These are phyloP conservation scores for Resseliella maxima DNA, from an alignment of 2,888 invertebrate species.

Conservation along the genomic window DNA sequence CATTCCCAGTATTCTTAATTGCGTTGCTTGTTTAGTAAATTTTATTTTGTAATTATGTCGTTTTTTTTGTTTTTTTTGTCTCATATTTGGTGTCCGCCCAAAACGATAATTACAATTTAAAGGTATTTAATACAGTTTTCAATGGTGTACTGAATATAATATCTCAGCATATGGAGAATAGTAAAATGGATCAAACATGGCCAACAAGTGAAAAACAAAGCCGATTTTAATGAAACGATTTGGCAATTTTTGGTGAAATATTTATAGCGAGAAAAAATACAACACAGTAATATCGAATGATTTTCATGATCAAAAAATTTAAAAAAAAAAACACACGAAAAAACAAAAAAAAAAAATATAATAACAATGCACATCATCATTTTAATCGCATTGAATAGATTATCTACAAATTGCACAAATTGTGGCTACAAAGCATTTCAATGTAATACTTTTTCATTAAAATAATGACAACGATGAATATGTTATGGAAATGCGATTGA, in stretches of 20 bases:
- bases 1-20: no score
- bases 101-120: constrained; percentile 33
- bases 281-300: not conserved
- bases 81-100: not conserved
- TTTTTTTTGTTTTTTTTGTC: not conserved
- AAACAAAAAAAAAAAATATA: no score
- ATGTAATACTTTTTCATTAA: not conserved
- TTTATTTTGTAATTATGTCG: not conserved
- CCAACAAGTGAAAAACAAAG: not conserved
- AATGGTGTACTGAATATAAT: not conserved
- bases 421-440: not conserved
- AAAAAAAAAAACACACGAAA: no score
- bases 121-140: constrained; percentile 14
- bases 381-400: not conserved
- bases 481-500: no score
- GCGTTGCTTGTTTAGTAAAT: constrained; percentile 25
- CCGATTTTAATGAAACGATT: not conserved
- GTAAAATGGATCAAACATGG: not conserved
- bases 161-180: not conserved
- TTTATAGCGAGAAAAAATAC: not conserved
- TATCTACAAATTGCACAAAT: not conserved
- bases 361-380: not conserved
- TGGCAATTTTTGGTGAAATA: not conserved
- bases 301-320: not conserved
- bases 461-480: not conserved